Evolutionary conservation across 1,140 invertebrate genomes (phyloP).

Genomic region (Leptinotarsa undecemlineata): DNA sequence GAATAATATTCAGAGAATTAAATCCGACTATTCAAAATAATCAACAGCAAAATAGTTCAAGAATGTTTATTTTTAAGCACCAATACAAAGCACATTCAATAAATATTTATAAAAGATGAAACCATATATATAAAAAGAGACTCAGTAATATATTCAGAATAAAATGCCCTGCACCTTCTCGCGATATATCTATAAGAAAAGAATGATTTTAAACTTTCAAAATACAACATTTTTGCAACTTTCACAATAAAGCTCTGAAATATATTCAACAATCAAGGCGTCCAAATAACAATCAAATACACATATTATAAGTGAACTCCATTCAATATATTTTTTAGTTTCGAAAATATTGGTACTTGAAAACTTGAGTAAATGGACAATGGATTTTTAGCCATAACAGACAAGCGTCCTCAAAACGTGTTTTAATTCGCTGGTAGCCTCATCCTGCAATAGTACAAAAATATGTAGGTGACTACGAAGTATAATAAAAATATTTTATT

Average conservation of each 20-base stretch:
- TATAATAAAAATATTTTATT: slow-evolving; percentile 29
- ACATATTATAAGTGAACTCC: not conserved
- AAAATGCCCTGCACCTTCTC: slow-evolving; percentile 36
- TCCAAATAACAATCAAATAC: slow-evolving; percentile 34
- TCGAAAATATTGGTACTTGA: not conserved
- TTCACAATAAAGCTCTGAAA: slow-evolving; percentile 23
- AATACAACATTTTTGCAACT: slow-evolving; percentile 19
- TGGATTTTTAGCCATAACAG: slow-evolving; percentile 46
- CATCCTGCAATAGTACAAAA: slow-evolving; percentile 51
- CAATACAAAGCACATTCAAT: slow-evolving; percentile 43
- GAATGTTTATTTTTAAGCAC: slow-evolving; percentile 38
- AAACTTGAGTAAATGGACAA: slow-evolving; percentile 34
- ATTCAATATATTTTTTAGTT: slow-evolving; percentile 11
- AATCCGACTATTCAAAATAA: too few relatives aligned
- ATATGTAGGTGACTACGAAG: slow-evolving; percentile 29
- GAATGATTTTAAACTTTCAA: not conserved
- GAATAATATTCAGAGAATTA: too few relatives aligned
- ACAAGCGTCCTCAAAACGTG: slow-evolving; percentile 51
- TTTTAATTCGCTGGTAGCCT: slow-evolving; percentile 48
- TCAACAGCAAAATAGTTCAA: too few relatives aligned
- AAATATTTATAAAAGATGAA: slow-evolving; percentile 43
- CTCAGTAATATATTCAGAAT: slow-evolving; percentile 21
- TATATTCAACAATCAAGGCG: slow-evolving; percentile 38
- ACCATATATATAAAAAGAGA: slow-evolving; percentile 37
- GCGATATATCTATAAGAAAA: not conserved